These are phyloP conservation scores for Leptopilina drosophilae DNA, from an alignment of 2,888 invertebrate genomes.

Conservation along the genomic window DNA sequence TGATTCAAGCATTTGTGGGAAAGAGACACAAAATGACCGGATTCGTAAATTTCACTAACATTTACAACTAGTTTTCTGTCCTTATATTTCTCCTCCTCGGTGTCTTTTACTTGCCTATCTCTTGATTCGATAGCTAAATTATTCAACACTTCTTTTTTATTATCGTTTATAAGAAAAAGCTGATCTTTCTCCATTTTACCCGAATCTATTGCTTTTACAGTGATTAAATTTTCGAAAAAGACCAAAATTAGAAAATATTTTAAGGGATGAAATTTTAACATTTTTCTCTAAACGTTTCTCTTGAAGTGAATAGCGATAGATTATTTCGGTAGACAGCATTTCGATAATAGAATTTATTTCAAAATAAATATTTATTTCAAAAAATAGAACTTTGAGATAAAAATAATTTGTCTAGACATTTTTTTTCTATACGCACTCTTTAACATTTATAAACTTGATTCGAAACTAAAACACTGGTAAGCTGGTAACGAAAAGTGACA, in stretches of 20 bases:
- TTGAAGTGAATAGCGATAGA: neutral
- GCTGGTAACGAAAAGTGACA: neutral
- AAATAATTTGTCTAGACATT: too few species aligned
- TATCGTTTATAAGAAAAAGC: too few species aligned
- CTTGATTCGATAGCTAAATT: neutral
- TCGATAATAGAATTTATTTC: too few species aligned
- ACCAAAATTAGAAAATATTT: neutral
- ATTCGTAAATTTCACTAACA: neutral
- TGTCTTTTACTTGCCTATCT: neutral
- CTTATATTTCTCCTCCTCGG: neutral
- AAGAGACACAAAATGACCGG: neutral
- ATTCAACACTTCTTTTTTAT: neutral
- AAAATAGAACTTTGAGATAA: too few species aligned
- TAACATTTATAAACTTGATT: too few species aligned
- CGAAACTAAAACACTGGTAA: neutral
- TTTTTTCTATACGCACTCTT: too few species aligned
- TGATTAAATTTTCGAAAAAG: neutral
- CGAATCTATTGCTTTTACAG: neutral
- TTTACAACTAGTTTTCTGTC: neutral
- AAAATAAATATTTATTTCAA: too few species aligned
- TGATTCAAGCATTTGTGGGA: constrained; percentile 2
- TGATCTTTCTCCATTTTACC: neutral
- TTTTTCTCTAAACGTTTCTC: neutral
- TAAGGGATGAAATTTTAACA: neutral
- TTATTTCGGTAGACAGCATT: too few species aligned